These are phyloP conservation scores for Ephialtes manifestator DNA, from an alignment of 2,888 invertebrate genomes.

Conservation along the genomic window DNA sequence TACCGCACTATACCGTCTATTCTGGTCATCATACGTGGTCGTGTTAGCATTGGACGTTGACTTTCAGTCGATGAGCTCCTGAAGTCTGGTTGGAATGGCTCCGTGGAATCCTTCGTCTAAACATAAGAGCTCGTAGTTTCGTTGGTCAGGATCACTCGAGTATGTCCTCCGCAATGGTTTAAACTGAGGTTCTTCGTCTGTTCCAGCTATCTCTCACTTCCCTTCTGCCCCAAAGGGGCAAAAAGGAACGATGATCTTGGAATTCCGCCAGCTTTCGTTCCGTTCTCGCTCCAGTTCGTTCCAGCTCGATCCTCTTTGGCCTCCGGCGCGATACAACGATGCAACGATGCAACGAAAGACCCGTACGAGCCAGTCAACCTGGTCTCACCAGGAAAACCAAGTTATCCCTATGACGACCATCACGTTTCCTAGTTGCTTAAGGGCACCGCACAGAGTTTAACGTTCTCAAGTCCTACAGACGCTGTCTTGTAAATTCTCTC, in stretches of 20 bases:
- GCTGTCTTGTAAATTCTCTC: slow-evolving; percentile 25
- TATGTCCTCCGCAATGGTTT: slow-evolving; percentile 31
- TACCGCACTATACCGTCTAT: slow-evolving; percentile 34
- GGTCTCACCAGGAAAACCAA: slow-evolving; percentile 56
- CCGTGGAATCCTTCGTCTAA: slow-evolving; percentile 20
- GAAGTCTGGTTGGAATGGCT: slow-evolving; percentile 26
- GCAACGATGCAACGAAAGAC: slow-evolving; percentile 65
- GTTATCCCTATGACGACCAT: slow-evolving; percentile 63
- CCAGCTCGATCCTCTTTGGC: slow-evolving; percentile 57
- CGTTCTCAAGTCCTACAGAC: slow-evolving; percentile 42
- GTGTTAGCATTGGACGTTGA: slow-evolving; percentile 30
- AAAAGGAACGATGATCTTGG: slow-evolving; percentile 66
- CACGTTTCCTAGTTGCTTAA: slow-evolving; percentile 50
- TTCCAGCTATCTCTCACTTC: slow-evolving; percentile 33
- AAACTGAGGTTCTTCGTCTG: slow-evolving; percentile 43
- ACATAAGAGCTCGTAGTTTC: slow-evolving; percentile 14
- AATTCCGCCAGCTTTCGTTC: slow-evolving; percentile 70
- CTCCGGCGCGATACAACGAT: slow-evolving; percentile 63
- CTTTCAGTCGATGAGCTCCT: slow-evolving; percentile 22
- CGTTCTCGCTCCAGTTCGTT: slow-evolving; percentile 53
- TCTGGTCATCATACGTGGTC: slow-evolving; percentile 18
- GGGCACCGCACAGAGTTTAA: slow-evolving; percentile 25
- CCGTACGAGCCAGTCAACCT: slow-evolving; percentile 52
- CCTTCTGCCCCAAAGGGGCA: slow-evolving; percentile 42
- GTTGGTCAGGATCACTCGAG: slow-evolving; percentile 34